phyloP scores from a whole-genome alignment of 2,888 invertebrate species.

The Folsomia candida region DNA sequence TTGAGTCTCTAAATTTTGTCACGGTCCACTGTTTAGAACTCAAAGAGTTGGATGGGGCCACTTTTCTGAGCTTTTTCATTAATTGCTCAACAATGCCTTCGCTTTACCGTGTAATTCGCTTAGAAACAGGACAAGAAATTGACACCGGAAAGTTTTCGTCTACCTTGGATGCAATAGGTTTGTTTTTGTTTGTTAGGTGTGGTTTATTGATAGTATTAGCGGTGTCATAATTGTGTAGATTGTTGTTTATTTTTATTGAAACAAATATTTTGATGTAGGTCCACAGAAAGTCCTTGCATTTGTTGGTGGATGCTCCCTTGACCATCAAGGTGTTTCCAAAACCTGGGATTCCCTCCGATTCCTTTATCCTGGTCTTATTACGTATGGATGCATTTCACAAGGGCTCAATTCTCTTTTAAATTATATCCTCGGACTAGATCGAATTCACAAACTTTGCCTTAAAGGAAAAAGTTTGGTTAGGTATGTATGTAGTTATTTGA shows the following conservation, averaged over 20 bases:
- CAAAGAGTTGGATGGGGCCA: background rate
- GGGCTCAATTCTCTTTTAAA: conserved; percentile 31
- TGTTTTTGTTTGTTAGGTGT: background rate
- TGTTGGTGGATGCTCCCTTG: conserved; percentile 26
- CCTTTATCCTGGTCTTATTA: conserved; percentile 32
- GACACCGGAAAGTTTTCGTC: background rate
- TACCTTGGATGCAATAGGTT: background rate
- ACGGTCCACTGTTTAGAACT: conserved; percentile 22
- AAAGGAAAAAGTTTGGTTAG: conserved; percentile 23
- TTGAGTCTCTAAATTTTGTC: conserved; percentile 29
- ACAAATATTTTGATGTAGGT: conserved; percentile 19
- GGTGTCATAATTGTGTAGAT: too few species aligned
- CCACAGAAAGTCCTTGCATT: conserved; percentile 35
- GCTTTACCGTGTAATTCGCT: background rate
- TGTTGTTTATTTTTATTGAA: too few species aligned
- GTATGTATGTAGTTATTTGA: too few species aligned
- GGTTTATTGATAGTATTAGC: too few species aligned
- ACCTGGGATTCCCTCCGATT: conserved; percentile 32
- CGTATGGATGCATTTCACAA: conserved; percentile 33
- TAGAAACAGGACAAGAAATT: conserved; percentile 1
- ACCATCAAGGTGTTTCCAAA: conserved; percentile 15
- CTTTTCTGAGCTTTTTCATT: background rate
- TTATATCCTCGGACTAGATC: conserved; percentile 24
- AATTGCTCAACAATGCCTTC: conserved; percentile 25
- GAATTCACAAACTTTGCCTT: conserved; percentile 6